Evolutionary conservation across 2,113 vertebrate genomes (phyloP).

Genomic region (Morone saxatilis): DNA sequence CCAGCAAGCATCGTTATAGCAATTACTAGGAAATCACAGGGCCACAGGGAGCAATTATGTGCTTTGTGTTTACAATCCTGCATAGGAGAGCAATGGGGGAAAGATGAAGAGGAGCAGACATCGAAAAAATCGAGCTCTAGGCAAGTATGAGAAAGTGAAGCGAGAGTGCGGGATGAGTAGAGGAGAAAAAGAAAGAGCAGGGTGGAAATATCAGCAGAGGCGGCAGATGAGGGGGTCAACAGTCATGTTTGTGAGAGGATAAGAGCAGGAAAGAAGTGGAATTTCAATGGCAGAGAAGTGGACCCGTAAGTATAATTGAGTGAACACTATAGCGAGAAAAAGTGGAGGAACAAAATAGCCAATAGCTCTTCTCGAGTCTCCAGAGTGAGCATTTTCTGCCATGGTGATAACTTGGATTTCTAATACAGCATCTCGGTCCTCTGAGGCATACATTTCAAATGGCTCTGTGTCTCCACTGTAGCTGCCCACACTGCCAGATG

Average conservation of each 20-base stretch:
- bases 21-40: constrained; percentile 78
- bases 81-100: constrained; percentile 44
- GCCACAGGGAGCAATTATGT: constrained; percentile 78
- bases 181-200: constrained; percentile 33
- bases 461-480: constrained; percentile 24
- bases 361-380: constrained; percentile 30
- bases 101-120: constrained; percentile 37
- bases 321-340: constrained; percentile 47
- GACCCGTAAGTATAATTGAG: constrained; percentile 42
- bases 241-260: constrained; percentile 33
- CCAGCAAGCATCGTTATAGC: constrained; percentile 72
- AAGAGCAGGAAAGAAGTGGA: constrained; percentile 36
- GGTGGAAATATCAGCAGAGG: constrained; percentile 16
- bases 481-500: constrained; percentile 56
- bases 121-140: constrained; percentile 29
- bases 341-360: constrained; percentile 50
- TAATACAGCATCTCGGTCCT: constrained; percentile 51
- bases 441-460: constrained; percentile 67
- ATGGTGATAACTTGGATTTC: constrained; percentile 52
- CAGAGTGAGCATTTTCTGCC: constrained; percentile 27
- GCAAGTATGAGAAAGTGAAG: constrained; percentile 35
- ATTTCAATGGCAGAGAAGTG: constrained; percentile 43
- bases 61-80: constrained; percentile 71
- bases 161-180: constrained; percentile 10
- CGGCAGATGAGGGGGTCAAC: constrained; percentile 6